Base-by-base conservation (phyloP, 2,113 vertebrate genomes). In the Clupea harengus region DNA sequence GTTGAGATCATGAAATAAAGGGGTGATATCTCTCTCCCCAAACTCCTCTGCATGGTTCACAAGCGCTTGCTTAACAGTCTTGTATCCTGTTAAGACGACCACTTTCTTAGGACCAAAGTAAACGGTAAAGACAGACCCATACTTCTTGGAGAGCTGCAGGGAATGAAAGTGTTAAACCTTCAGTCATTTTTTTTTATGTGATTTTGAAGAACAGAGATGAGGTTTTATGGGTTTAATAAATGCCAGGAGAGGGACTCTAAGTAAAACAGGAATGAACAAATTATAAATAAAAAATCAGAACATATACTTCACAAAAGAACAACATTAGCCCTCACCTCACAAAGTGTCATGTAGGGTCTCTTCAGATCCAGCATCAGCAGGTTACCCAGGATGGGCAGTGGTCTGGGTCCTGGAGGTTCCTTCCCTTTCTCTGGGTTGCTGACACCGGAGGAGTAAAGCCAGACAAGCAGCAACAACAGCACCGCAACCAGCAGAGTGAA, bases 91-190 rank as follows among this genome's bases (percentile, higher is more conserved):
- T 64, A 95, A 84, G 1, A 95, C 92, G 50, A 95, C 94, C 0
- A 85, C 85, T 84, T 91, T 96, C 90, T 88, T 93, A 11, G 92
- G 91, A 8, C 95, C 96, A 81, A 96, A 91, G 60, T 95, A 85
- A 46, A 96, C 87, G 0, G 92, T 96, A 84, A 95, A 96, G 82
- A 96, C 45, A 0, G 89, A 90, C 67, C 95, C 95, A 0, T 96
- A 94, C 83, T 90, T 89, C 91, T 95, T 92, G 83, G 94, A 95
- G 9, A 96, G 91, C 96, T 96, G 86, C 11, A 13, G 10, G 3
- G 25, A 5, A 72, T 18, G 4, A 54, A 54, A 18, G 13, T 4
- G 13, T 10, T 11, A 49, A 49, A 49, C 13, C 1, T n/a, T n/a
- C n/a, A n/a, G n/a, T 39, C 39, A 39, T 1, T 39, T 39, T 39